Conservation (phyloP, 1,140 invertebrate genomes). For the Heterodera schachtii region DNA sequence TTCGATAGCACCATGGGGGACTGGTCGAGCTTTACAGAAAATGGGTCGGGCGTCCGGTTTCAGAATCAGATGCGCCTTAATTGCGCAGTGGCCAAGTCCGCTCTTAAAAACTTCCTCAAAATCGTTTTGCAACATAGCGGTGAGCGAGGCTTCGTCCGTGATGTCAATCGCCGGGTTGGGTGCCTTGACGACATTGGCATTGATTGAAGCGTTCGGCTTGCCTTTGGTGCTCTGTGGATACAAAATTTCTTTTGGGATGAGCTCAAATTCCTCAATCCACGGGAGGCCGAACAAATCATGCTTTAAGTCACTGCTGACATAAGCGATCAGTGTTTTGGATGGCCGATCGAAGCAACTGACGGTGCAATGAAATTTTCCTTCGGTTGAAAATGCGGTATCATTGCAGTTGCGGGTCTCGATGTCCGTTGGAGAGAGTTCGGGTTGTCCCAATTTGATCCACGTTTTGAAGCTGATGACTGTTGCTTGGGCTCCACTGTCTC, state of each 20-base stretch:
- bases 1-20: no score
- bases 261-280: conserved; percentile 11
- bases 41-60: no score
- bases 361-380: conserved; percentile 12
- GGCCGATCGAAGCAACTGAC: not conserved
- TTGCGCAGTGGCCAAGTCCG: no score
- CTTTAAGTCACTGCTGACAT: not conserved
- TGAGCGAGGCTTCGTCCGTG: not conserved
- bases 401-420: conserved; percentile 16
- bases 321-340: conserved; percentile 12
- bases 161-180: not conserved
- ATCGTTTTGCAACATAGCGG: no score
- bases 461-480: not conserved
- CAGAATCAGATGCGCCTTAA: no score
- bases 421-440: not conserved
- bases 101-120: no score
- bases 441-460: conserved; percentile 16
- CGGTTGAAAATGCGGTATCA: not conserved
- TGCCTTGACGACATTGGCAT: no score
- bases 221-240: not conserved
- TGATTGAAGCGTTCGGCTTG: no score
- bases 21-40: no score
- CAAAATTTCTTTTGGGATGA: not conserved
- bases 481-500: conserved; percentile 8
- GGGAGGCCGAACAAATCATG: conserved; percentile 14